Base-by-base conservation (phyloP, 2,113 vertebrate species). In the Gracilinanus agilis region DNA sequence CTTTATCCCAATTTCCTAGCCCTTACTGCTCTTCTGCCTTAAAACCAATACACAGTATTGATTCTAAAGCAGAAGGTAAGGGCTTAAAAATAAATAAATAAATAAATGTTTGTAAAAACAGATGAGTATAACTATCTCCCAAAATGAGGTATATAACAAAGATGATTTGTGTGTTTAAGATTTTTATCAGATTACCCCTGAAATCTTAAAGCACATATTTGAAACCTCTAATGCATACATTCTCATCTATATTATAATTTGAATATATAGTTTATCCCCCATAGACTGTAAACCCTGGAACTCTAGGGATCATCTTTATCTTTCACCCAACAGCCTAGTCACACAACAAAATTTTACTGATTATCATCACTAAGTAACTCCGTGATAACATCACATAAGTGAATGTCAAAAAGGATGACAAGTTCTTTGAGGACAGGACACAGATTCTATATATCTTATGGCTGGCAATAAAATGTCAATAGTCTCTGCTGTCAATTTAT, bases 381-480 rank as follows among this genome's bases (percentile, higher is more conserved):
- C 13, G n/a, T n/a, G 61, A n/a, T 75, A 16, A 21, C 91, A 95
- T 93, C 89, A 83, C 88, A 24, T 55, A 95, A 93, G 92, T 54
- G 90, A 91, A 90, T 83, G 90, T 54, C 92, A 95, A 90, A 34
- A 34, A 54, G 19, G 7, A 54, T 54, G 53, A 9, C 49, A 90
- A 54, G 44, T 90, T 94, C 9, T 91, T 1, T 49, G 67, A 83
- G 23, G 49, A 89, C 49, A 53, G 53, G 75, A 53, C 44, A 56
- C 40, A 92, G 24, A 58, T 16, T 92, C 49, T 91, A 11, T 96
- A 95, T 95, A 55, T 92, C 92, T 92, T 67, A 10, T 23, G 92
- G 0, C 94, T 55, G 53, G 4, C 83, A 95, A 94, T 56, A 90
- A 95, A 93, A 88, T 61, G 40, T 83, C 55, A 96, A 19, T 49